Conservation (phyloP, 2,888 invertebrate species). For the Rhorus exstirpatorius region DNA sequence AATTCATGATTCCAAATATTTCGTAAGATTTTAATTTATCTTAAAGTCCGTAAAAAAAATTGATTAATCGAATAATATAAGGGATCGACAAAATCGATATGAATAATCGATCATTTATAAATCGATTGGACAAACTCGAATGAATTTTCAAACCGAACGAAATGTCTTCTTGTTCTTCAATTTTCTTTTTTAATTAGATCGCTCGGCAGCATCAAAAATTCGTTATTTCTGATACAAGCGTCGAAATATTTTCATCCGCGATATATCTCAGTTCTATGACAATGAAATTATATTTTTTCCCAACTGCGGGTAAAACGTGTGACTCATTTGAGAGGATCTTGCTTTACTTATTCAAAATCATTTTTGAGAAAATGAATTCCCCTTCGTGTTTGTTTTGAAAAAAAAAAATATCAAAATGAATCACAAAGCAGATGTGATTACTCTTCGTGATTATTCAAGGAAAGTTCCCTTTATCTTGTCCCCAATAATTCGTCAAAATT, state of each 20-base stretch:
- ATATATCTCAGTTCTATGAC: constrained; percentile 9
- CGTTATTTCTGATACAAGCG: constrained; percentile 36
- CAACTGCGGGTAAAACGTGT: neutral
- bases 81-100: too few species aligned
- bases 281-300: constrained; percentile 11
- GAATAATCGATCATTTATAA: neutral
- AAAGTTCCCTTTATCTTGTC: too few species aligned
- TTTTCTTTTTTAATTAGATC: constrained; percentile 61
- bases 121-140: neutral
- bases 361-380: too few species aligned
- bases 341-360: neutral
- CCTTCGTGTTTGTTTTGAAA: too few species aligned
- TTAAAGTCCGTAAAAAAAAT: too few species aligned
- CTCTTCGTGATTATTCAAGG: too few species aligned
- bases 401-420: neutral
- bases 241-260: constrained; percentile 27
- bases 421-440: too few species aligned
- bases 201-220: constrained; percentile 42
- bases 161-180: too few species aligned
- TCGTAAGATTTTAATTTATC: too few species aligned
- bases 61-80: too few species aligned
- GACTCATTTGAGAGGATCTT: neutral
- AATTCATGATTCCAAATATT: too few species aligned
- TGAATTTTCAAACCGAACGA: neutral
- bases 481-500: too few species aligned